Base-by-base conservation (phyloP, 2,113 vertebrate genomes). In the Arizona elegans region DNA sequence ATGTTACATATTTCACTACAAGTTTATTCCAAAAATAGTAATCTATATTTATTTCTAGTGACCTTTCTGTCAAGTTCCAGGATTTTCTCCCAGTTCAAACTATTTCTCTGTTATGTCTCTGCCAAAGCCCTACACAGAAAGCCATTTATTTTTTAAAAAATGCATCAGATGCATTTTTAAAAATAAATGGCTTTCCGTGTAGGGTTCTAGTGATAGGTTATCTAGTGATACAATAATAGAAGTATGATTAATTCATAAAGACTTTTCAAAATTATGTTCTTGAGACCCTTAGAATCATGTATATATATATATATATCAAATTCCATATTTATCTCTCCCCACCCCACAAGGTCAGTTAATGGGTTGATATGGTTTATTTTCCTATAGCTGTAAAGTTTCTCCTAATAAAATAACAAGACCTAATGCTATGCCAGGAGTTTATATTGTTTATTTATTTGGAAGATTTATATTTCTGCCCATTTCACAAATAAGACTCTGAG, bases 331-430 rank as follows among this genome's bases (percentile, higher is more conserved):
- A 95, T 95, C 93, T 96, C 95, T 93, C 52, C 50, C 50, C 8
- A 0, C 33, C 89, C 13, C 1, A 19, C 91, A 86, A 94, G 21
- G 94, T 95, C 94, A 96, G 97, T 97, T 97, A 98, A 97, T 93
- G 93, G 92, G 87, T 92, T 13, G 43, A 24, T 2, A 92, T 93
- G 95, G 92, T 95, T 95, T 87, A 0, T 3, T 93, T 21, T 88
- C 93, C 12, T 53, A 26, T 58, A 93, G 93, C 88, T 0, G 13
- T 5, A 92, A 92, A 92, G 24, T 93, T 86, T 93, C 54, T 93
- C 59, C 93, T 86, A 92, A 92, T 93, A 94, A 93, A 38, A 56
- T 15, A 59, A 0, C 0, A 86, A 93, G 70, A 43, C 75, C 7
- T 88, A 87, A 92, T 86, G 93, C 92, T 88, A 19, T 47, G 6